Evolutionary conservation across 1,140 invertebrate genomes (phyloP), one percentile per base, ranked within the genome.

Genomic region (Lethrus apterus): DNA sequence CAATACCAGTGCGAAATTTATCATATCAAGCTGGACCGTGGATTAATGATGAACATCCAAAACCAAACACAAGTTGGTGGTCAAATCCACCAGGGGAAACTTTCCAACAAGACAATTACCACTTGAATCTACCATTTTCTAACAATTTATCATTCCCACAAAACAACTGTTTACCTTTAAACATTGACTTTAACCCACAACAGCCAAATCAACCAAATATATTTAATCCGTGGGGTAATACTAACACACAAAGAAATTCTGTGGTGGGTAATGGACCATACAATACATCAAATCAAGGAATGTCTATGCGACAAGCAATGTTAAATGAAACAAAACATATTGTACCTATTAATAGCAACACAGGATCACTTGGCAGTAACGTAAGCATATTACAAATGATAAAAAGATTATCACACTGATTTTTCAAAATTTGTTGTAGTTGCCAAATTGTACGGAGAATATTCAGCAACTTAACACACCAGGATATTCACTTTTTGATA

Each of bases 401-500:
- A n/a, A n/a, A n/a, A n/a, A n/a, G n/a, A n/a, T n/a, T n/a, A n/a
- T n/a, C n/a, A n/a, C n/a, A n/a, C n/a, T n/a, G n/a, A n/a, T n/a
- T 19, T 30, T 17, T 15, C 4, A 14, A 11, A 30, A 14, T 32
- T 44, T 14, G 2, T 35, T 17, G 33, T 21, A 45, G 43, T 33
- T 45, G 7, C 18, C 32, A 17, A 51, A 43, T 18, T 24, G 17
- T 26, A 19, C 21, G 1, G 40, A 42, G 3, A 13, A 5, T 9
- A 24, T 26, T 7, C 13, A 18, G 2, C 40, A 42, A 26, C 40
- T 8, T 3, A 45, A 32, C 32, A 29, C 50, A 9, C 56, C 55
- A 3, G 61, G 63, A 10, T 67, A 67, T 46, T 67, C 65, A 0
- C 45, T 67, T 10, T 67, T 67, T 34, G 64, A 65, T 42, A 60